Percentiles rank a stretch among this genome's conserved stretches.
phyloP scores from a whole-genome alignment of 2,113 vertebrate species.

The Riparia riparia region DNA sequence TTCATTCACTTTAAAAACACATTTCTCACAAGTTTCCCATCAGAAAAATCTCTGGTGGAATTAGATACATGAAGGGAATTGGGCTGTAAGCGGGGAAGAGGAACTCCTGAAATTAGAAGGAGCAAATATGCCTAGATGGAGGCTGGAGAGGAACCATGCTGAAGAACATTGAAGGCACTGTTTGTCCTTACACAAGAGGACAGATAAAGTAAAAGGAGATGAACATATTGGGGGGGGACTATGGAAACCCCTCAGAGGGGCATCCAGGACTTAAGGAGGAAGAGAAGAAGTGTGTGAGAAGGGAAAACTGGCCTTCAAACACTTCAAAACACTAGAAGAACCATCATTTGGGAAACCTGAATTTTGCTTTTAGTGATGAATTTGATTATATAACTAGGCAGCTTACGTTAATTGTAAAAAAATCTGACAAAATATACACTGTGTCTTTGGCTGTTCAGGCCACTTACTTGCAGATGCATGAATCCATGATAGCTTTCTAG shows the following conservation, averaged over 20 bases:
- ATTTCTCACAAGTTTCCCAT: not conserved
- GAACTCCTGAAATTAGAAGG: not conserved
- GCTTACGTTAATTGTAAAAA: not conserved
- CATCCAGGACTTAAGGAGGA: not conserved
- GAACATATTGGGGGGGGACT: not conserved
- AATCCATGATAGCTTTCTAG: not conserved
- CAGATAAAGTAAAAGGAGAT: not conserved
- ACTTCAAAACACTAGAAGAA: not conserved
- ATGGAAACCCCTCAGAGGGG: not conserved
- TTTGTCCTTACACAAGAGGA: not conserved
- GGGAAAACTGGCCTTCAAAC: not conserved
- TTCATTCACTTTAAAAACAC: not conserved
- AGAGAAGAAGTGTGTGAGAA: not conserved
- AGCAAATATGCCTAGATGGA: not conserved
- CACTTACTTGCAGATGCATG: not conserved
- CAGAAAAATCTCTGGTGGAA: not conserved
- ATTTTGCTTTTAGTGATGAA: not conserved
- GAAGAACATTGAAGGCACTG: not conserved
- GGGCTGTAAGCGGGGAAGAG: not conserved
- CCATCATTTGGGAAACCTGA: not conserved
- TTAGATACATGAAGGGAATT: not conserved
- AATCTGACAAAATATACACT: not conserved
- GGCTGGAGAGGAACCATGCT: not conserved
- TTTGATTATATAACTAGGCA: not conserved
- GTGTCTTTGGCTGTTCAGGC: not conserved